Conservation (phyloP, 2,888 invertebrate species). For the Drosophila pseudotakahashii region DNA sequence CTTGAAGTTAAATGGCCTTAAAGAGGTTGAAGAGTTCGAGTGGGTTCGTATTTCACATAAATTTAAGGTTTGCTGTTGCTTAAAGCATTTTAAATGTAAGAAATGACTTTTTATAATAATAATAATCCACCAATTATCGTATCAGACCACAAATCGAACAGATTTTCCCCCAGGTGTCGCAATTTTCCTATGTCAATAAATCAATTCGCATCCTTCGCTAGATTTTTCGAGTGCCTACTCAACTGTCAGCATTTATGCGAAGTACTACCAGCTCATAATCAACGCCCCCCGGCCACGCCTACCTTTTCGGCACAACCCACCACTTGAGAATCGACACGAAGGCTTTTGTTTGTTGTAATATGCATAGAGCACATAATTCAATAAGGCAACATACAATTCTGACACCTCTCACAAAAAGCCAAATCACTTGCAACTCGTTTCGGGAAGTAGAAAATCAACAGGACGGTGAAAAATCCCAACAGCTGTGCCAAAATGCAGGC, state of each 20-base stretch:
- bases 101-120: background rate
- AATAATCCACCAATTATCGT: conserved; percentile 1
- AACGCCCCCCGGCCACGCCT: conserved; percentile 35
- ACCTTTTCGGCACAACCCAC: conserved; percentile 19
- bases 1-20: conserved; percentile 36
- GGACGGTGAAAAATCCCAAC: conserved; percentile 49
- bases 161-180: conserved; percentile 24
- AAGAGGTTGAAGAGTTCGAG: conserved; percentile 7
- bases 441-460: background rate
- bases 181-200: conserved; percentile 32
- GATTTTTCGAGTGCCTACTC: conserved; percentile 45
- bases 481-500: conserved; percentile 59
- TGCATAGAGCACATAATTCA: conserved; percentile 65
- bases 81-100: too few species aligned
- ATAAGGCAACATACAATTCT: conserved; percentile 69
- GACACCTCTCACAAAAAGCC: conserved; percentile 59
- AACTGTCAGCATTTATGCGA: conserved; percentile 40
- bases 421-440: conserved; percentile 39
- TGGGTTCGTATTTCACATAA: background rate
- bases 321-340: conserved; percentile 34
- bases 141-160: conserved; percentile 17
- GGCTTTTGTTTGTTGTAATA: conserved; percentile 52
- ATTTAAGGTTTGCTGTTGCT: background rate
- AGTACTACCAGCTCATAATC: conserved; percentile 7
- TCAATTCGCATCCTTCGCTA: conserved; percentile 49